A percentile compares a stretch with the other conserved stretches of the same genome.
Conservation (phyloP, 2,113 vertebrate genomes). For the Catharus bicknelli region DNA sequence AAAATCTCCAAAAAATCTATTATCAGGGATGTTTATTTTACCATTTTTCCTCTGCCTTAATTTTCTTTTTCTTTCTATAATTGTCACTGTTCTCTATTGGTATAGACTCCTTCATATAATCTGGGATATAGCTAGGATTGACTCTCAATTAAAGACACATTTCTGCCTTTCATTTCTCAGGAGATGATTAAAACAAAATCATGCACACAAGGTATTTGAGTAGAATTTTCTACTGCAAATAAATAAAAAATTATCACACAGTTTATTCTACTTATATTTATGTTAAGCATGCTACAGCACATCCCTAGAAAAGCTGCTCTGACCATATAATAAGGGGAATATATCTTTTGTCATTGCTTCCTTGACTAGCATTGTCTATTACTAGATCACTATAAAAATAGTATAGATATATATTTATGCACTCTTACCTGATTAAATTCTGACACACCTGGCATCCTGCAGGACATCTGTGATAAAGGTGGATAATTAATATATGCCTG, state of each 20-base stretch:
- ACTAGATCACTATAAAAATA: background rate
- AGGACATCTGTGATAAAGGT: conserved; percentile 79
- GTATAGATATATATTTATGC: background rate
- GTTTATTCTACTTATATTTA: background rate
- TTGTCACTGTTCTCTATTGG: background rate
- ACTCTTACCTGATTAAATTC: conserved; percentile 89
- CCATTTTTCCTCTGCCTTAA: background rate
- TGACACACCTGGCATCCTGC: conserved; percentile 91
- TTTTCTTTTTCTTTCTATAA: background rate
- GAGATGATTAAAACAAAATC: background rate
- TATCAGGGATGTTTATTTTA: background rate
- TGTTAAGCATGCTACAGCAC: background rate
- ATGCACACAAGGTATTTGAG: background rate
- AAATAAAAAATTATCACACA: background rate
- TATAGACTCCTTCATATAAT: background rate
- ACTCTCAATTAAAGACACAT: background rate
- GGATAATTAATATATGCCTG: background rate
- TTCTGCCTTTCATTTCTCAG: background rate
- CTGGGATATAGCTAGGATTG: background rate
- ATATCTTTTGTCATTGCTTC: background rate
- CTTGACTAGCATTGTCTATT: background rate
- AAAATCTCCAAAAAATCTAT: background rate
- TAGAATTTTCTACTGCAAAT: background rate
- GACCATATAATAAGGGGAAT: background rate
- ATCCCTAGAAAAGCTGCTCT: background rate